phyloP scores from a whole-genome alignment of 2,113 vertebrate genomes.

The Athene noctua region DNA sequence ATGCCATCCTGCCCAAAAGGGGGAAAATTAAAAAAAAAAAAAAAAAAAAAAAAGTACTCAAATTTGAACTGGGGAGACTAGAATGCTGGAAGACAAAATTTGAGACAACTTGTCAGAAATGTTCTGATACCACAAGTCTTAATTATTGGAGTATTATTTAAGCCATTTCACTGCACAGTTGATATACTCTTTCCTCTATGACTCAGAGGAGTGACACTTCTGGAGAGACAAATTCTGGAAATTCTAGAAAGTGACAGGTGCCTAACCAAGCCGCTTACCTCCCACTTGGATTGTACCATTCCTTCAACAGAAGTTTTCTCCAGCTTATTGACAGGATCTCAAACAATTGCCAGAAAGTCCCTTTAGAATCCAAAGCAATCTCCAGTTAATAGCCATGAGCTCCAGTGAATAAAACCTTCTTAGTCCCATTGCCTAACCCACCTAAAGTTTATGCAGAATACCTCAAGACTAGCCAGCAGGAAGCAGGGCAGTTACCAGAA shows the following conservation, averaged over 20 bases:
- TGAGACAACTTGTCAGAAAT: neutral
- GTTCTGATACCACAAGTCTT: neutral
- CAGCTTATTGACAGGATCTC: neutral
- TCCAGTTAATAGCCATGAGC: neutral
- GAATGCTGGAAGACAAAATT: neutral
- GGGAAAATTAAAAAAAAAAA: rapidly evolving
- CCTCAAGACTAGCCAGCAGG: neutral
- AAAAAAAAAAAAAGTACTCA: rapidly evolving
- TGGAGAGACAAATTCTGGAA: neutral
- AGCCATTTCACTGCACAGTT: neutral
- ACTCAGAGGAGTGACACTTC: neutral
- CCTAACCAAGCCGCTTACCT: neutral
- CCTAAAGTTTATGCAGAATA: neutral
- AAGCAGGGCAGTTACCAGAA: neutral
- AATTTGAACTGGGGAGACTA: neutral
- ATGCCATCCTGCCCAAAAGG: neutral
- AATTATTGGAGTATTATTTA: neutral
- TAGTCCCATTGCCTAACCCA: neutral
- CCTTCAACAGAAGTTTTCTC: neutral
- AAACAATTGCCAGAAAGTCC: neutral
- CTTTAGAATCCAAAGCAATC: neutral
- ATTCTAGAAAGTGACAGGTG: neutral
- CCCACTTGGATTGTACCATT: neutral
- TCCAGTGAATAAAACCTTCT: neutral
- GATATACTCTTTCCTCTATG: neutral